Evolutionary conservation across 2,113 vertebrate species (phyloP), one percentile per base, ranked within the genome.

Genomic region (Choloepus hoffmanni): DNA sequence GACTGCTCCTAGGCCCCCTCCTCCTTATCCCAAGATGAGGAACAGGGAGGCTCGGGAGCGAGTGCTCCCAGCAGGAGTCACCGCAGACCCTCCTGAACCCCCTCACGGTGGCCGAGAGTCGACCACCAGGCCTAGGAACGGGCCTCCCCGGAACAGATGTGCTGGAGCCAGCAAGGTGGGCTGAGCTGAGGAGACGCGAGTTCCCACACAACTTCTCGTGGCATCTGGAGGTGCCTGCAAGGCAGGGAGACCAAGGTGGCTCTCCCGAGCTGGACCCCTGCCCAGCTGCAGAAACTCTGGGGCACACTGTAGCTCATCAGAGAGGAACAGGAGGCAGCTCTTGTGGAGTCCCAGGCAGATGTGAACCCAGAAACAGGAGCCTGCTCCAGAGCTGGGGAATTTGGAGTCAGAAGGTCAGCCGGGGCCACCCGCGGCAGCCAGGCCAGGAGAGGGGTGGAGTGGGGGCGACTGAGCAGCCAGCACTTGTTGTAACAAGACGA

Each of bases 261-360:
- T 19, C 16, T 36, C 40, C 53, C 8, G 7, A 33, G 74, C 60
- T 14, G 16, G 26, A 24, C 9, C 26, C 23, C 15, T 36, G 21
- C 19, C 92, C 53, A 16, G 28, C 50, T 58, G 50, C 21, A 68
- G 48, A 68, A 50, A 68, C 48, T 11, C 50, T 9, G 1, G 6
- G 33, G 55, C 26, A 30, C 7, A 1, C 1, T 21, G 58, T 33
- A 40, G 19, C 21, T 86, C 83, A 58, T 5, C 26, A 26, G 40
- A 23, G 1, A 12, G 12, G 45, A 11, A 23, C 12, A 0, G 0
- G 0, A 23, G 50, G 9, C 7, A 55, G 48, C 21, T 7, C 10
- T 33, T 78, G 33, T 50, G 58, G 10, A 55, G 16, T 11, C 28
- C 2, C 26, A 33, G 24, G 73, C 23, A 3, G 4, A 7, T 3